Evolutionary conservation across 2,113 vertebrate genomes (phyloP).

Genomic region (Ondatra zibethicus): DNA sequence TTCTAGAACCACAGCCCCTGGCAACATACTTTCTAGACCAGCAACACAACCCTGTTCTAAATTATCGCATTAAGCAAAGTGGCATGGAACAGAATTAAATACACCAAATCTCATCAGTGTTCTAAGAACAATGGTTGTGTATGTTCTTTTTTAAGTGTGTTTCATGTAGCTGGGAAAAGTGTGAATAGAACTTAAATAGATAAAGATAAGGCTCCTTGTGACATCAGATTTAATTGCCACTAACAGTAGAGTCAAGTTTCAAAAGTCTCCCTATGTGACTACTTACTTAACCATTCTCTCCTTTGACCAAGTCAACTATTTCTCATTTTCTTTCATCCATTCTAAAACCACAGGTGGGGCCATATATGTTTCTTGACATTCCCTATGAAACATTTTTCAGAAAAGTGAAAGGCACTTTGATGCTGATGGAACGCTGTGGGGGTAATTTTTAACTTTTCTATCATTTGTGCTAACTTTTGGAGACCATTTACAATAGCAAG

Average conservation of each 20-base stretch:
- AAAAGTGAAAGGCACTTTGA: constrained; percentile 9
- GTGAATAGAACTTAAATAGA: background rate
- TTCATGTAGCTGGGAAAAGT: constrained; percentile 9
- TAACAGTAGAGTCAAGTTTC: background rate
- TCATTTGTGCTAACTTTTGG: background rate
- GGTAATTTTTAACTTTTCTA: background rate
- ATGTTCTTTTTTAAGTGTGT: background rate
- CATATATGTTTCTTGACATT: background rate
- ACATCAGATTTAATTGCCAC: background rate
- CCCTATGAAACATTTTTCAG: background rate
- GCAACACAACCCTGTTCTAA: background rate
- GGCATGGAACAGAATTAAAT: background rate
- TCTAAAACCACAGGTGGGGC: background rate
- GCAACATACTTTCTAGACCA: background rate
- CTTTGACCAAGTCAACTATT: background rate
- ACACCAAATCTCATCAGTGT: background rate
- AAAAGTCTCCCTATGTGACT: background rate
- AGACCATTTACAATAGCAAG: background rate
- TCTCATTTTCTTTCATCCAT: background rate
- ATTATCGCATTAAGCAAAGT: background rate
- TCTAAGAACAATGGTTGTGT: background rate
- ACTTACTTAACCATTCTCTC: background rate
- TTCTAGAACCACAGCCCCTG: too few species aligned
- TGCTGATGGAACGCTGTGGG: background rate
- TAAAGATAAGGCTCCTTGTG: background rate